phyloP scores from a whole-genome alignment of 1,140 invertebrate genomes.

The Trichonephila clavipes region DNA sequence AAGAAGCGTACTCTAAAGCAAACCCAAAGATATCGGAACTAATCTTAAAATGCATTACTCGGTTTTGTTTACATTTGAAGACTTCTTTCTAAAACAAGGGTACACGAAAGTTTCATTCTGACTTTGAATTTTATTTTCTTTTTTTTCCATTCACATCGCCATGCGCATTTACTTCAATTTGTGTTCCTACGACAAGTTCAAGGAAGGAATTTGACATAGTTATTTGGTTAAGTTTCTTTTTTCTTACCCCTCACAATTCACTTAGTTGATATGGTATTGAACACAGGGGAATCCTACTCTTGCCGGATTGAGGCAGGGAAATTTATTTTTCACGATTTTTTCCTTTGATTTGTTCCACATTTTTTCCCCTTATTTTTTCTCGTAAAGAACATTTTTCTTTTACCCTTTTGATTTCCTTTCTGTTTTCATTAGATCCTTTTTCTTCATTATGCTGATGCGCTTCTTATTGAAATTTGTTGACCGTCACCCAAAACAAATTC shows the following conservation, averaged over 20 bases:
- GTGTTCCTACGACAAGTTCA: neutral
- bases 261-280: neutral
- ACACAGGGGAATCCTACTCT: neutral
- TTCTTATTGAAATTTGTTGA: neutral
- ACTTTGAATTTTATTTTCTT: neutral
- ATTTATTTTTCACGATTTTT: conserved; percentile 56
- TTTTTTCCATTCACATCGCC: neutral
- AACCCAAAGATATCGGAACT: neutral
- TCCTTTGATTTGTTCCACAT: neutral
- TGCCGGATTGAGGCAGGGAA: conserved; percentile 8
- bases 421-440: neutral
- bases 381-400: neutral
- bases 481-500: neutral
- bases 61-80: conserved; percentile 34
- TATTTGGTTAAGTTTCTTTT: conserved; percentile 13
- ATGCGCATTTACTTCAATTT: conserved; percentile 61
- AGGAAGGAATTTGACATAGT: neutral
- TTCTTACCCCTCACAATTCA: neutral
- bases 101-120: conserved; percentile 26
- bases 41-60: conserved; percentile 22
- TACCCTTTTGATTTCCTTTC: neutral
- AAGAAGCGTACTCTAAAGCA: neutral
- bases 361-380: neutral
- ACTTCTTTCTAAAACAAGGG: too few species aligned
- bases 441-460: neutral